These are phyloP conservation scores for Chascanopsetta lugubris DNA, from an alignment of 2,113 vertebrate species.

Conservation along the genomic window DNA sequence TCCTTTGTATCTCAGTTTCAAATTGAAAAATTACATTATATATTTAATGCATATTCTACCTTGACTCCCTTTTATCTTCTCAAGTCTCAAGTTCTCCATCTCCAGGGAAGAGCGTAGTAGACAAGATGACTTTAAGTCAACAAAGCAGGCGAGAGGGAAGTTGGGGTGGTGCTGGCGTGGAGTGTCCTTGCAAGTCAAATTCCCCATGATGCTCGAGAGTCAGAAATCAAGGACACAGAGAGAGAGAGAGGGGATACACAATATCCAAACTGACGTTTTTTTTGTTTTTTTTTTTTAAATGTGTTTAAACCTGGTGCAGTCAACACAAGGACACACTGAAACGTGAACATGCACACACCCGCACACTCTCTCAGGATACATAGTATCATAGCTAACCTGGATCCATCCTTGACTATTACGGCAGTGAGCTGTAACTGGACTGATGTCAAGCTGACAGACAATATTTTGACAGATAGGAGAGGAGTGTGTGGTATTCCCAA, in stretches of 20 bases:
- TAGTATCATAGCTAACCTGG: slow-evolving; percentile 43
- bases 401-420: slow-evolving; percentile 48
- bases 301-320: slow-evolving; percentile 41
- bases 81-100: too few species aligned
- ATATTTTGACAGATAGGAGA: slow-evolving; percentile 14
- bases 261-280: too few species aligned
- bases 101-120: slow-evolving; percentile 61
- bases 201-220: slow-evolving; percentile 67
- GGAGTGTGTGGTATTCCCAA: background rate
- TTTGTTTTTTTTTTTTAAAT: background rate
- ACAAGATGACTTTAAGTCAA: slow-evolving; percentile 62
- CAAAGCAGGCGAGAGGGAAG: slow-evolving; percentile 42
- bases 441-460: slow-evolving; percentile 25
- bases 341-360: background rate
- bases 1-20: background rate
- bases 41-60: background rate
- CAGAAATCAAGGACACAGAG: slow-evolving; percentile 61
- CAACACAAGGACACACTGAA: slow-evolving; percentile 27
- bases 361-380: background rate
- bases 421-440: slow-evolving; percentile 21
- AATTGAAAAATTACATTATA: background rate
- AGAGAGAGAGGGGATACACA: slow-evolving; percentile 35
- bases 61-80: background rate
- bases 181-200: slow-evolving; percentile 72
- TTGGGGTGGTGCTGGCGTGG: background rate